Evolutionary conservation across 2,113 vertebrate genomes (phyloP).

Genomic region (Atrichornis clamosus): DNA sequence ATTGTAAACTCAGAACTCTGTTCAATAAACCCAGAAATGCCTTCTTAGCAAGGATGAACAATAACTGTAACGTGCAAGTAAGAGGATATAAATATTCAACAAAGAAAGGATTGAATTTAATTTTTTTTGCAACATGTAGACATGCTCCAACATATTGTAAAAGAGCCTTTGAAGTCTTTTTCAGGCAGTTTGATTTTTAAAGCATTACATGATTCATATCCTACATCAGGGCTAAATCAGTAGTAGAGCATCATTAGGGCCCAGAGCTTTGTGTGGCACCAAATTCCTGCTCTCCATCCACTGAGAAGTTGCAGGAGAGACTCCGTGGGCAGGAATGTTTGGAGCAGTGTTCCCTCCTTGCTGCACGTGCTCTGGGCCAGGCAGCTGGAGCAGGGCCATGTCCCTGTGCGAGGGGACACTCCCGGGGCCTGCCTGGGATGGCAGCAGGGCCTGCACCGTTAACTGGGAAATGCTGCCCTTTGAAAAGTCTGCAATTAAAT

Average conservation of each 20-base stretch:
- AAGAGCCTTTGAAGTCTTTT: neutral
- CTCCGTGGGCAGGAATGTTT: neutral
- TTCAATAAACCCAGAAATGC: conserved; percentile 5
- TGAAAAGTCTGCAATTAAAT: neutral
- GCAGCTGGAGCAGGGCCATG: neutral
- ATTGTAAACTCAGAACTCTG: neutral
- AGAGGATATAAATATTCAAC: conserved; percentile 31
- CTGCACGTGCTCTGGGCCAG: neutral
- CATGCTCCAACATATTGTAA: neutral
- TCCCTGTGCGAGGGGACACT: neutral
- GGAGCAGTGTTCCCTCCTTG: neutral
- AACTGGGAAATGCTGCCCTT: neutral
- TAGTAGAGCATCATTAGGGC: neutral
- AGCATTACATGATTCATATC: neutral
- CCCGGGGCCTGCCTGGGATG: accelerated
- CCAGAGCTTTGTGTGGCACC: neutral
- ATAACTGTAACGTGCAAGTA: neutral
- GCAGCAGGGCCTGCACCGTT: neutral
- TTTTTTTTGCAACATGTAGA: neutral
- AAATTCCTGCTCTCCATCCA: neutral
- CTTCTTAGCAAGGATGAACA: neutral
- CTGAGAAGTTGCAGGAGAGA: neutral
- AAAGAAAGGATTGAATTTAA: neutral
- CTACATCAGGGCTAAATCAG: neutral
- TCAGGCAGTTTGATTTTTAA: neutral